These are phyloP conservation scores for Phymatocera aterrima DNA, from an alignment of 2,888 invertebrate species.

Conservation along the genomic window DNA sequence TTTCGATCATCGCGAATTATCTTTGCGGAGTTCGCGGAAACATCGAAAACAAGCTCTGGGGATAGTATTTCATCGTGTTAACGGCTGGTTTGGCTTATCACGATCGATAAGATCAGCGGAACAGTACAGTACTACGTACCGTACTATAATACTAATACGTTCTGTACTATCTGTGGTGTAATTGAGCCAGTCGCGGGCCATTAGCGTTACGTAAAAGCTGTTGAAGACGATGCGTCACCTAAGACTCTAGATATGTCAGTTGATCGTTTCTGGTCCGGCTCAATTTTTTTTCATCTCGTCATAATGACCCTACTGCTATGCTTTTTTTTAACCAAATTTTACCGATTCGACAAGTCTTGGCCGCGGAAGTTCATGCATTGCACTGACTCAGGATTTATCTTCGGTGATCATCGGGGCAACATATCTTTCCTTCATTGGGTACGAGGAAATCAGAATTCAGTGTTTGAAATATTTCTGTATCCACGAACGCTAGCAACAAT, in stretches of 20 bases:
- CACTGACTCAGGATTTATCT: no score
- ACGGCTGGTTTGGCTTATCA: slow-evolving; percentile 17
- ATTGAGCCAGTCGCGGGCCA: slow-evolving; percentile 6
- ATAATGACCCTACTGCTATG: no score
- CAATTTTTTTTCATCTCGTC: background rate
- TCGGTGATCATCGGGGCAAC: no score
- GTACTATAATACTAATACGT: no score
- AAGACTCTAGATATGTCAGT: slow-evolving; percentile 29
- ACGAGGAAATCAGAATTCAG: no score
- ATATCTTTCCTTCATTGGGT: no score
- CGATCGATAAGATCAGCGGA: background rate
- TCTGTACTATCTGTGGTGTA: slow-evolving; percentile 4
- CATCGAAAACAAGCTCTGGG: background rate
- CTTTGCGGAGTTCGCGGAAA: background rate
- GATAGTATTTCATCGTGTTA: slow-evolving; percentile 7
- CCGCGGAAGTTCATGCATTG: no score
- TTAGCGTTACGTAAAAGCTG: slow-evolving; percentile 44
- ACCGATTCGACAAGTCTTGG: no score
- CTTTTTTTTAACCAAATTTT: no score
- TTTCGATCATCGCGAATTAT: background rate
- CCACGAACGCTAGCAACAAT: no score
- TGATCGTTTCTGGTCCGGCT: slow-evolving; percentile 20
- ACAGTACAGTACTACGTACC: no score
- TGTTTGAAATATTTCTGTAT: no score
- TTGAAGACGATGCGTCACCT: slow-evolving; percentile 41